Base-by-base conservation (phyloP, 2,888 invertebrate genomes). In the Labia minor region DNA sequence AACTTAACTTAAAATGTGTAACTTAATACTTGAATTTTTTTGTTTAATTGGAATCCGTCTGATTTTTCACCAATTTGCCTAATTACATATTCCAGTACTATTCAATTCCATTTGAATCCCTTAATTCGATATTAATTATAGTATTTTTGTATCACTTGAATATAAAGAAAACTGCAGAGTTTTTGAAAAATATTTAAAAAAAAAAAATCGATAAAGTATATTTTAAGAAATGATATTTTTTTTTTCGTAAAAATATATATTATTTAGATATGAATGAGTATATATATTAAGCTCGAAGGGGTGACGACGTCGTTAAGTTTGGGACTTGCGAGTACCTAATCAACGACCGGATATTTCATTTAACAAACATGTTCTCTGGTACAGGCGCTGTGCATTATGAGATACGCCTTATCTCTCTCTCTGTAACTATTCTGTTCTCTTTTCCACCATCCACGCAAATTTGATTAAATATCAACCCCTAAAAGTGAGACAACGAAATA, bases 301-400 rank as follows among this genome's bases (percentile, higher is more conserved):
- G 49, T 49, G n/a, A 33, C 11, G 49, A 49, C 14, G 49, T 49
- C 49, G 49, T 49, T 49, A 49, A 49, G 49, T 49, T 11, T 8
- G 49, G 14, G 49, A n/a, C 2, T 14, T 14, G 49, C 16, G 49
- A 49, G 49, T 4, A 49, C 49, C 49, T 16, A 49, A 49, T 49
- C 49, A 49, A 49, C 49, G 49, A 11, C 49, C 49, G 49, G 49
- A 49, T 49, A 49, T 49, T 49, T 49, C 49, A 49, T 49, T 49
- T 49, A 49, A 49, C 49, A 4, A 49, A 49, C 49, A 49, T 49
- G 26, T 49, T 49, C n/a, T 49, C 49, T 49, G n/a, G 8, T 14
- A 49, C 49, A 49, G 6, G 49, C 49, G 49, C 49, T 10, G 49
- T 49, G 49, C 49, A 49, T 49, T 49, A 49, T 4, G 8, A 49